phyloP scores from a whole-genome alignment of 2,113 vertebrate species.

The Pteronura brasiliensis region DNA sequence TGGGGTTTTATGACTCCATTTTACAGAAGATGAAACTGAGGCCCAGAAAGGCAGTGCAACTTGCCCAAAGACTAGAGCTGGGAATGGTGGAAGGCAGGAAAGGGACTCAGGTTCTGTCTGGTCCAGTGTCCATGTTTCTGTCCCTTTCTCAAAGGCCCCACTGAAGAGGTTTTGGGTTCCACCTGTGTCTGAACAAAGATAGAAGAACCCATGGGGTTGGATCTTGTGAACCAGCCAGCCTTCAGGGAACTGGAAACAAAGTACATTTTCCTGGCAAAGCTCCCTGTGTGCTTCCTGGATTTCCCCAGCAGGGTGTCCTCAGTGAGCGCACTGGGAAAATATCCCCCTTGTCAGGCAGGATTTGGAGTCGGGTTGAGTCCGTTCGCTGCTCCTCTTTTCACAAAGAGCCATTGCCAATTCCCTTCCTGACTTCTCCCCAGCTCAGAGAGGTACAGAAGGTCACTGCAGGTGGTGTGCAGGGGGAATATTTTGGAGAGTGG shows the following conservation, averaged over 20 bases:
- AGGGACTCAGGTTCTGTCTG: too few relatives aligned
- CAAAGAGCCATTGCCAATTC: neutral
- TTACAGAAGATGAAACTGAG: neutral
- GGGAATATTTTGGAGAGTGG: neutral
- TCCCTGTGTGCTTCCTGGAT: neutral
- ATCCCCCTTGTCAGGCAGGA: too few relatives aligned
- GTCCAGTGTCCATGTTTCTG: too few relatives aligned
- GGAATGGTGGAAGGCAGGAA: neutral
- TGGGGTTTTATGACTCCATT: neutral
- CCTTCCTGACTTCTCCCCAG: neutral
- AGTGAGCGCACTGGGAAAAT: neutral
- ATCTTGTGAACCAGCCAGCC: neutral
- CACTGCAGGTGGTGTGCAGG: neutral
- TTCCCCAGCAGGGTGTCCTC: neutral
- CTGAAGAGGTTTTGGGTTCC: neutral
- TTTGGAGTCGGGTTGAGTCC: neutral
- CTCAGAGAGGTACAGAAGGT: neutral
- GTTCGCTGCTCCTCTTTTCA: neutral
- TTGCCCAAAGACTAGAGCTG: neutral
- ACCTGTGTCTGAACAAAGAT: neutral
- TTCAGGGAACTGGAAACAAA: neutral
- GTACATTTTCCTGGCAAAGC: accelerated
- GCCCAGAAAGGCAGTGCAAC: neutral
- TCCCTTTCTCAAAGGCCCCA: neutral
- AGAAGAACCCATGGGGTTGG: neutral